A percentile compares a stretch with the other conserved stretches of the same genome.
Conservation (phyloP, 2,113 vertebrate species). For the Centropus bengalensis region DNA sequence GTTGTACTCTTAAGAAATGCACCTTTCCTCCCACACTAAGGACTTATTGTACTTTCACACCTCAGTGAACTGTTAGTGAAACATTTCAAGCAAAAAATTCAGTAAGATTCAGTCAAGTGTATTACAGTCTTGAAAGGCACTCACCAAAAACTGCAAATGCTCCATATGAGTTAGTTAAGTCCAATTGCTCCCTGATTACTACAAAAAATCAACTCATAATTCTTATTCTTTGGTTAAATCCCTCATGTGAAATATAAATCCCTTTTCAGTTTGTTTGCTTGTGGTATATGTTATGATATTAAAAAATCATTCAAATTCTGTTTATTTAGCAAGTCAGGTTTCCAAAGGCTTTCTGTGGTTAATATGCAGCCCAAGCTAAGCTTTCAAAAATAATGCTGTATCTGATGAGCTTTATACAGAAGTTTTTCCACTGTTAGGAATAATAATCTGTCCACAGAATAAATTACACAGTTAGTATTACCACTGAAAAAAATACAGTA, state of each 20-base stretch:
- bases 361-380: background rate
- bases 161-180: background rate
- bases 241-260: background rate
- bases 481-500: accelerated
- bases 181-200: background rate
- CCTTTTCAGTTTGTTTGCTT: background rate
- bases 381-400: background rate
- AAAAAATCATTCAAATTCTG: background rate
- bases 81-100: conserved; percentile 46
- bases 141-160: background rate
- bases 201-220: background rate
- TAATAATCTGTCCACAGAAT: background rate
- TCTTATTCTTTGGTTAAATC: background rate
- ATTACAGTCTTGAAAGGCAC: background rate
- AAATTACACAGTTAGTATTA: background rate
- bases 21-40: background rate
- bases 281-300: background rate
- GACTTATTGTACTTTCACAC: conserved; percentile 26
- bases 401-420: background rate
- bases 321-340: background rate
- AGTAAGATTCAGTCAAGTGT: background rate
- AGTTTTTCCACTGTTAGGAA: background rate
- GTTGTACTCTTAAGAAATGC: background rate
- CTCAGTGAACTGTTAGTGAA: conserved; percentile 27
- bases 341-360: background rate